A percentile compares a stretch with the other conserved stretches of the same genome.
These are phyloP conservation scores for Gallinago nigripennis DNA, from an alignment of 2,797 vertebrate genomes.

Conservation along the genomic window DNA sequence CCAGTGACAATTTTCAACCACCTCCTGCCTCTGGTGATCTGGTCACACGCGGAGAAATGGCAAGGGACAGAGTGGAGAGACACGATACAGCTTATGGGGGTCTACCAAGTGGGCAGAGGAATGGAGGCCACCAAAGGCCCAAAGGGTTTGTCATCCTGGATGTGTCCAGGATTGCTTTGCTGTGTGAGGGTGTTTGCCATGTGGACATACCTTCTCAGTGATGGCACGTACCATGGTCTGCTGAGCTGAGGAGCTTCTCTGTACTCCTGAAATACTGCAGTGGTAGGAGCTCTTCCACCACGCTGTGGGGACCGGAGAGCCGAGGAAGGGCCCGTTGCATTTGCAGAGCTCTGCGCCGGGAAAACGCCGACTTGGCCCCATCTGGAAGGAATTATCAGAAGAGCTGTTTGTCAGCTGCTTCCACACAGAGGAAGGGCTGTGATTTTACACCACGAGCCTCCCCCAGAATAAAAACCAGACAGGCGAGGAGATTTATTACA, in stretches of 20 bases:
- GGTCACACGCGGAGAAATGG: accelerated
- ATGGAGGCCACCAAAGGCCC: neutral
- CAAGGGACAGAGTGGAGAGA: neutral
- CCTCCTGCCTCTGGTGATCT: accelerated
- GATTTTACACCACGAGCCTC: neutral
- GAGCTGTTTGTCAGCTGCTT: slow-evolving; percentile 40
- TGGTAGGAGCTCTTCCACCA: neutral
- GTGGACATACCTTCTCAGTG: accelerated
- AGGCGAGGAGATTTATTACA: neutral
- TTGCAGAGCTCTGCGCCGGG: neutral
- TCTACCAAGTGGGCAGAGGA: neutral
- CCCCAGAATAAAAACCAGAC: slow-evolving; percentile 4
- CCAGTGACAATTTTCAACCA: neutral
- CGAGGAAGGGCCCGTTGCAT: accelerated
- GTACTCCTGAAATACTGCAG: accelerated
- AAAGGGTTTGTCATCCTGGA: neutral
- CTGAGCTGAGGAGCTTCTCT: neutral
- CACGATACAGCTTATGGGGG: accelerated
- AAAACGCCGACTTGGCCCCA: neutral
- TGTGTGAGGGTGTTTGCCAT: accelerated
- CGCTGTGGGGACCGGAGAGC: accelerated
- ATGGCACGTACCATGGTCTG: accelerated
- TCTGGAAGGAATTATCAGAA: slow-evolving; percentile 35
- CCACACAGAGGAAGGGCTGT: neutral
- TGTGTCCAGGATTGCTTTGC: neutral